phyloP scores from a whole-genome alignment of 2,797 vertebrate species.

The Sebastiscus albofasciatus region DNA sequence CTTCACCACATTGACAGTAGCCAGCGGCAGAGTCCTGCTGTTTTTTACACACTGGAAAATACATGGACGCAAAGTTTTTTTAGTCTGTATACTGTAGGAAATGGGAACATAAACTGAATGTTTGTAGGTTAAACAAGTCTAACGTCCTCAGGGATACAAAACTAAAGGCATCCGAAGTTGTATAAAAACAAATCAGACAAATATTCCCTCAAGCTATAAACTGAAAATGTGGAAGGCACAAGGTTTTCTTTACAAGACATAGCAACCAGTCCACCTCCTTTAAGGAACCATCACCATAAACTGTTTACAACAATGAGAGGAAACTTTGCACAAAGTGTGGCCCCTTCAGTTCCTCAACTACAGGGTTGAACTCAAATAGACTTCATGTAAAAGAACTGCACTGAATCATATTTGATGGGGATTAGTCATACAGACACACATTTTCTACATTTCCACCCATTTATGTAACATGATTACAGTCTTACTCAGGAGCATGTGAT shows the following conservation, averaged over 20 bases:
- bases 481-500: neutral
- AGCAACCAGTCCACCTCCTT: neutral
- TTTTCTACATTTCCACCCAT: conserved; percentile 29
- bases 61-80: neutral
- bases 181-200: neutral
- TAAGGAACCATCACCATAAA: neutral
- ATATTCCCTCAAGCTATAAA: neutral
- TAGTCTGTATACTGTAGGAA: neutral
- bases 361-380: conserved; percentile 1
- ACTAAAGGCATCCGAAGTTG: neutral
- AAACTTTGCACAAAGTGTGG: neutral
- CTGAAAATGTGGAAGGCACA: neutral
- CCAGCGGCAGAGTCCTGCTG: conserved; percentile 65
- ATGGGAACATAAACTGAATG: neutral
- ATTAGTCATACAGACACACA: neutral
- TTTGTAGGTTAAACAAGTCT: neutral
- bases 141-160: neutral
- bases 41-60: conserved; percentile 77
- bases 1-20: conserved; percentile 72
- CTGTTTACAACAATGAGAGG: neutral
- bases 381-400: neutral
- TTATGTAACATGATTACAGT: neutral
- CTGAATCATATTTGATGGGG: neutral
- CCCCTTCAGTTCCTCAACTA: neutral
- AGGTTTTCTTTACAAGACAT: neutral